phyloP scores from a whole-genome alignment of 35 echinoderm and acorn worm species.

The Lytechinus pictus region DNA sequence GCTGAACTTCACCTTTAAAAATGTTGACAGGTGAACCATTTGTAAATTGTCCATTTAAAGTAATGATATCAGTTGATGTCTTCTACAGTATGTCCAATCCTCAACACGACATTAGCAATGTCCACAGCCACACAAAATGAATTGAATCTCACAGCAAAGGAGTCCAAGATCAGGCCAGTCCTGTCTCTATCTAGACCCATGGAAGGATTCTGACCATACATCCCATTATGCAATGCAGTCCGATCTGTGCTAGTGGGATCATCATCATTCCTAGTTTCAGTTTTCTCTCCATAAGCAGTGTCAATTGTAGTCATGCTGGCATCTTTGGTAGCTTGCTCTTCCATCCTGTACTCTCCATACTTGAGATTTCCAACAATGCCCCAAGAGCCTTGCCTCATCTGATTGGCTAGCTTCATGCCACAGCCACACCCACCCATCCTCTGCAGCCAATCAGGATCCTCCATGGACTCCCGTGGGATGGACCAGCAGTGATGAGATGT shows the following conservation, averaged over 20 bases:
- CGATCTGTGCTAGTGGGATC: background rate
- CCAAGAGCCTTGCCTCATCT: background rate
- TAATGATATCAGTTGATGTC: conserved; percentile 27
- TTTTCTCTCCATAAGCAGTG: background rate
- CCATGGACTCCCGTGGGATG: conserved; percentile 30
- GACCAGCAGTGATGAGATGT: conserved; percentile 34
- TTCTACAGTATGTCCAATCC: conserved; percentile 61
- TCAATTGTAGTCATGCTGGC: background rate
- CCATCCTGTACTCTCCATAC: background rate
- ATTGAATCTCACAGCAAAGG: conserved; percentile 53
- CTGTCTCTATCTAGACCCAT: background rate
- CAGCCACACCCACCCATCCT: conserved; percentile 45
- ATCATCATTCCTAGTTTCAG: background rate
- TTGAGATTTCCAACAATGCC: background rate
- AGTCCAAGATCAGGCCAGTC: conserved; percentile 44
- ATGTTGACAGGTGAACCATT: background rate
- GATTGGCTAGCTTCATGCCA: conserved; percentile 55
- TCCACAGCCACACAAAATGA: conserved; percentile 65
- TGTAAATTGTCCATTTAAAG: background rate
- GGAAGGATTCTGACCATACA: background rate
- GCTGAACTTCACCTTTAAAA: too few species aligned
- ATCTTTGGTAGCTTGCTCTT: background rate
- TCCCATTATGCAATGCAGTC: conserved; percentile 8
- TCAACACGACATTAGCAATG: conserved; percentile 59
- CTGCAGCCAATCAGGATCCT: conserved; percentile 52